Conservation (phyloP, 2,113 vertebrate species). For the Conger conger region DNA sequence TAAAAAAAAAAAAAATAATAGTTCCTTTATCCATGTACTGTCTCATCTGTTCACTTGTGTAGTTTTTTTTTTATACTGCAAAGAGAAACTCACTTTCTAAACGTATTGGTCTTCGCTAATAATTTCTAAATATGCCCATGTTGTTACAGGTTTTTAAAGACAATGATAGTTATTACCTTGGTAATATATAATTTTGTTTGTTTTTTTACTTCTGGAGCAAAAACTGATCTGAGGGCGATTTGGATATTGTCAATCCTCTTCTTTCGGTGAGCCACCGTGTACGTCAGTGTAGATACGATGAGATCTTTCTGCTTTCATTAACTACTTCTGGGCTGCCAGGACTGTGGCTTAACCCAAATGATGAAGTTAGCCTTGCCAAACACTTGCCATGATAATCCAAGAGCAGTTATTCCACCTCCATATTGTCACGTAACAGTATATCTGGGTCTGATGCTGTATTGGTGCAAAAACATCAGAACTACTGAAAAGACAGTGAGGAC, state of each 20-base stretch:
- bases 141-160: conserved; percentile 9
- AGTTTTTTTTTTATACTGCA: conserved; percentile 15
- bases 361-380: background rate
- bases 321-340: background rate
- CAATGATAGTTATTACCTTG: conserved; percentile 10
- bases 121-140: background rate
- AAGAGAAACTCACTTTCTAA: conserved; percentile 15
- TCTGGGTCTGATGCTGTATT: conserved; percentile 3
- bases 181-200: background rate
- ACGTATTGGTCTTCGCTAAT: background rate
- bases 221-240: conserved; percentile 15
- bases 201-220: background rate
- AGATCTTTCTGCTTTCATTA: background rate
- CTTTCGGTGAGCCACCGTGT: conserved; percentile 7
- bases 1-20: background rate
- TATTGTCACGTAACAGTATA: background rate
- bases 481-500: background rate
- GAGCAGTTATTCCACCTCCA: conserved; percentile 5
- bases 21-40: conserved; percentile 25
- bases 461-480: background rate
- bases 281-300: background rate
- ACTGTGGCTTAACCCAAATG: background rate
- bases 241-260: background rate
- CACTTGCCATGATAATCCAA: background rate
- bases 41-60: conserved; percentile 20